phyloP scores from a whole-genome alignment of 2,888 invertebrate species.

The Campoplex nolae region DNA sequence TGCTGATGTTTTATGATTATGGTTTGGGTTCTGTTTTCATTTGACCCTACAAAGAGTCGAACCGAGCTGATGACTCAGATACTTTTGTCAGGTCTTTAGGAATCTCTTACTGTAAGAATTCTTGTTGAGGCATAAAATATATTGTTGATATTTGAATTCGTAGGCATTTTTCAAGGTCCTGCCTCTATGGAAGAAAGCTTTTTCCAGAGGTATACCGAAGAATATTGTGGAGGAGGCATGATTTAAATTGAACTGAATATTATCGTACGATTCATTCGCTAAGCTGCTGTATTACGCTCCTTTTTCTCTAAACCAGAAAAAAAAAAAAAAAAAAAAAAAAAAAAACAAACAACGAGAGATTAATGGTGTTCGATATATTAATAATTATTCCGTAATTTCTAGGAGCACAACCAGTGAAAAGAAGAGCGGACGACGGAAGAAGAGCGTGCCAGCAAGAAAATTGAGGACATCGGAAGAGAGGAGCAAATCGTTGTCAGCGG shows the following conservation, averaged over 20 bases:
- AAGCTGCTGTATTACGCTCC: neutral
- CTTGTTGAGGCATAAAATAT: neutral
- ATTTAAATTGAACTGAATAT: neutral
- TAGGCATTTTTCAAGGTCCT: neutral
- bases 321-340: neutral
- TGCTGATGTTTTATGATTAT: neutral
- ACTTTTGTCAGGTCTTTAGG: neutral
- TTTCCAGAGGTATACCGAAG: neutral
- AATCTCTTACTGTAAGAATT: neutral
- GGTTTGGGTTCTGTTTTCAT: neutral
- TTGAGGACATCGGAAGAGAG: slow-evolving; percentile 40
- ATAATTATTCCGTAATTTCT: slow-evolving; percentile 58
- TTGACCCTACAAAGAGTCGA: neutral
- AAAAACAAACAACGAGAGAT: neutral
- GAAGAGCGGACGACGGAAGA: slow-evolving; percentile 48
- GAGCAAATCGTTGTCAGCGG: slow-evolving; percentile 3
- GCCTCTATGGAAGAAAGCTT: neutral
- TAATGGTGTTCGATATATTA: slow-evolving; percentile 31
- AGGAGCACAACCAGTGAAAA: slow-evolving; percentile 45
- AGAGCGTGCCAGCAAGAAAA: slow-evolving; percentile 43
- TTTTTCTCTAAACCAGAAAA: slow-evolving; percentile 3
- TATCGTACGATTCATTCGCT: neutral
- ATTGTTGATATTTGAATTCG: neutral
- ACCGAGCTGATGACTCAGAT: neutral
- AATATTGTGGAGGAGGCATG: neutral